Evolutionary conservation across 2,888 invertebrate genomes (phyloP), one percentile per base, ranked within the genome.

Genomic region (Erebia palarica): DNA sequence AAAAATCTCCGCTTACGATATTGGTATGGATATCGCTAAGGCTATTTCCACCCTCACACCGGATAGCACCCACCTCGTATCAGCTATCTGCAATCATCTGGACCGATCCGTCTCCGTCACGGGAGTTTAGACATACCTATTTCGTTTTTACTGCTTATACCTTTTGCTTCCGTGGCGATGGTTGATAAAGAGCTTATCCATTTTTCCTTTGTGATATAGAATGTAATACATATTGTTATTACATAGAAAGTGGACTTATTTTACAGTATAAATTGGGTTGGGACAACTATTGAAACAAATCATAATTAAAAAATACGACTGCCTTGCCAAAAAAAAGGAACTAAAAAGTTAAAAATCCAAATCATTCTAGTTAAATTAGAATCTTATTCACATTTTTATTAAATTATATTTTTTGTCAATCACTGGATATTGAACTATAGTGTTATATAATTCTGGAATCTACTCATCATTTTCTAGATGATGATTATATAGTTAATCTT

Each of bases 51-150:
- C 72, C 73, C 71, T 65, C 68, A 70, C 71, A 72, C 73, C 71
- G 58, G 76, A 76, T 76, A 74, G 65, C 67, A 58, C 68, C 73
- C 72, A 70, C 75, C 73, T 75, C 71, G 57, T 58, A 58, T 21
- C 61, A 18, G 63, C 27, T 73, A 76, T 76, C 77, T 73, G 59
- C 63, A 68, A 70, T 67, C 75, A 78, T 78, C 75, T 75, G 72
- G 76, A 72, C 71, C 73, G 78, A 82, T 82, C 78, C 75, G 75
- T 82, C 82, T 79, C 69, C 78, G 78, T 80, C 81, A 77, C 65
- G 64, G 16, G 60, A 71, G 65, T 73, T 74, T 70, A 64, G 74
- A 68, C 68, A 55, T 68, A 65, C 65, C 71, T 71, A 74, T 74
- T 74, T 74, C 59, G 71, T 75, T 75, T 75, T 75, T 73, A 63